Evolutionary conservation across 2,797 vertebrate species (phyloP), one percentile per base, ranked within the genome.

Genomic region (Poeciliopsis turneri): DNA sequence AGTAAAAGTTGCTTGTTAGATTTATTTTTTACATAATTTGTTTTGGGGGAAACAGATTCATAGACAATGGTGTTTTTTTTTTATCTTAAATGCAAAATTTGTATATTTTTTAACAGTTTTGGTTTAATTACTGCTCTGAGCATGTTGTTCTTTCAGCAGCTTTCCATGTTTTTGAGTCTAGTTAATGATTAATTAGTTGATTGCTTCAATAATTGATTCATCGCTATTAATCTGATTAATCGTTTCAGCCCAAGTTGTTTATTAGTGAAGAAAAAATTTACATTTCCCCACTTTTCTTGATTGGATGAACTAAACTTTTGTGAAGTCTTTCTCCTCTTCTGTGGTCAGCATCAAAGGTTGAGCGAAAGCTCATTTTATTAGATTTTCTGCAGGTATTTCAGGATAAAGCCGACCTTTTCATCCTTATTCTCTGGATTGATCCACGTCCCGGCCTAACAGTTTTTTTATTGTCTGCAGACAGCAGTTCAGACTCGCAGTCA

Each of bases 401-500:
- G 30, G 49, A 64, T 41, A 66, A 78, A 75, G 28, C 78, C 16
- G 41, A 73, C 39, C 45, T 69, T 23, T 30, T 51, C 43, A 46
- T 47, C 23, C 33, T 49, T 77, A 28, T 82, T 51, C 64, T 77
- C 10, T 46, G 36, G 66, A n/a, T 74, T n/a, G 73, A 43, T 71
- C 74, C 55, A 55, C 74, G 18, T 41, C 28, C 70, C 61, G 39
- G 78, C 79, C 82, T n/a, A 4, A 25, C 53, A 66, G 84, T 74
- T 82, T 82, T 86, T 41, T 73, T 76, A 68, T 25, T 73, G 85
- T 89, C 87, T 88, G 83, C 85, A 81, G 87, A 84, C 88, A 76
- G 25, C 86, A 84, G 78, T 64, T 83, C 82, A 77, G 88, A 71
- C 83, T 20, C 10, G 12, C 66, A 69, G 66, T 85, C 84, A 86